Evolutionary conservation across 2,113 vertebrate genomes (phyloP), one percentile per base, ranked within the genome.

Genomic region (Pongo pygmaeus): DNA sequence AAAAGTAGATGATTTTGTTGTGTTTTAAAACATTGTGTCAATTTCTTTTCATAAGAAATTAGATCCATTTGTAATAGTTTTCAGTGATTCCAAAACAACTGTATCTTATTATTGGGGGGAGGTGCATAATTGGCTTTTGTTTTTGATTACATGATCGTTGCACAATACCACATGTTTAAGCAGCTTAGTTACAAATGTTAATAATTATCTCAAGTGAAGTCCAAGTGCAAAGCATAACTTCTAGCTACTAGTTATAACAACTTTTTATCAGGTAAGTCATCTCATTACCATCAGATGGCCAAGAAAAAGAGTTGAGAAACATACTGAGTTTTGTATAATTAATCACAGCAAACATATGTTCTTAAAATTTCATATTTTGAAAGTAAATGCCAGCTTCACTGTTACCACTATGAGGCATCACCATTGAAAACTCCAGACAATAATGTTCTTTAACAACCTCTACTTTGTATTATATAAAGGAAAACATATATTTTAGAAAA

Each of bases 241-340:
- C 32, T 79, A 52, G 48, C 22, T 74, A 40, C 59, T 70, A 38
- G 35, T 38, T 14, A 75, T 64, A 92, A 79, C 7, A 46, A 64
- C 13, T 61, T 32, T 75, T 96, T 80, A 64, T 17, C 75, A 70
- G 46, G 38, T 61, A 75, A 84, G 46, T 92, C 70, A 75, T 67
- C 80, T 97, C 30, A 17, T 38, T 86, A 89, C 83, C 57, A 77
- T 95, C 46, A 85, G 67, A 59, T 95, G 61, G 79, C 46, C 81
- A 87, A 90, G 61, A 20, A 38, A 92, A 64, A 61, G 22, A 86
- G 25, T 64, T 81, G 12, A 61, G 61, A 86, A 95, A 89, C 38
- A 95, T 57, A 50, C 70, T 91, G 93, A 64, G 55, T 79, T 83
- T 89, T 93, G 23, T 59, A 50, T 92, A 94, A 86, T 94, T 91